These are phyloP conservation scores for Lithophane leautieri DNA, from an alignment of 2,888 invertebrate species.

Conservation along the genomic window DNA sequence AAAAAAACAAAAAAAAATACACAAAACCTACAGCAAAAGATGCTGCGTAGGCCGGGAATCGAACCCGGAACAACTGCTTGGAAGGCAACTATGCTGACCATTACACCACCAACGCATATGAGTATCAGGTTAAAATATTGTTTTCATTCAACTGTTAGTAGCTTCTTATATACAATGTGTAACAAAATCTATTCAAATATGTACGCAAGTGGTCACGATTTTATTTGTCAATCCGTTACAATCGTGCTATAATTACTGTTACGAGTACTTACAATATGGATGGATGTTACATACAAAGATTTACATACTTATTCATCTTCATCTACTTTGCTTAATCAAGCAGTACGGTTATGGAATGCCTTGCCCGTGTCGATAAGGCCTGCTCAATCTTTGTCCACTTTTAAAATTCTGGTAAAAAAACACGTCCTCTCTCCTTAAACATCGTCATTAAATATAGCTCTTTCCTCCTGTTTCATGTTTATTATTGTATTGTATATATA, in stretches of 20 bases:
- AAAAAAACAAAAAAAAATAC: background rate
- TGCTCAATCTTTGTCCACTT: no score
- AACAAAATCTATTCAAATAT: background rate
- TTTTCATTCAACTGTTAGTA: background rate
- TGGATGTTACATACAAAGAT: background rate
- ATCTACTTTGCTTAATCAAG: no score
- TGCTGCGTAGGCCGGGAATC: slow-evolving; percentile 50
- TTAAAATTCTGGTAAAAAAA: no score
- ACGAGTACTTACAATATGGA: background rate
- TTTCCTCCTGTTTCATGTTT: no score
- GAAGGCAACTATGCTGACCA: slow-evolving; percentile 80
- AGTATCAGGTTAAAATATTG: fast-evolving
- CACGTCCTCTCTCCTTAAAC: no score
- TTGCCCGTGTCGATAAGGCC: no score
- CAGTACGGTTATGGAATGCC: no score
- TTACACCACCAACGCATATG: slow-evolving; percentile 2
- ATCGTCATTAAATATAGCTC: no score
- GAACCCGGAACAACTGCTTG: slow-evolving; percentile 90
- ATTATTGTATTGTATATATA: no score
- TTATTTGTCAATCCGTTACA: background rate
- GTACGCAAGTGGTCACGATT: background rate
- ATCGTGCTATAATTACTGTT: background rate
- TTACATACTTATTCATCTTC: background rate
- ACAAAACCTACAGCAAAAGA: background rate
- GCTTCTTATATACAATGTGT: background rate